phyloP scores from a whole-genome alignment of 2,888 invertebrate species.

The Asteroscopus sphinx region DNA sequence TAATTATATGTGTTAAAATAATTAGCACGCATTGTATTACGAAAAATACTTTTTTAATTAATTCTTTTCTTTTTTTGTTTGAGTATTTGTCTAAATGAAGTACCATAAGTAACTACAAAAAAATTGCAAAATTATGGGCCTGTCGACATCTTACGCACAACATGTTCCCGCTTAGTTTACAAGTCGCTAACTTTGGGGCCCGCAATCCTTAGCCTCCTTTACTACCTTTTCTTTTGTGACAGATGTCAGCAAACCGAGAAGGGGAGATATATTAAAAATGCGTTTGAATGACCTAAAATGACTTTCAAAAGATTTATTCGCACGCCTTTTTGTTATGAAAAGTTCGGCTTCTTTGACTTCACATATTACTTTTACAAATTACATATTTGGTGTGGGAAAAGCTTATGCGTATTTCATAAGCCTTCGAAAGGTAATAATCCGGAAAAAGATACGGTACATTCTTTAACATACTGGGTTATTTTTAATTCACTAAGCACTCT shows the following conservation, averaged over 20 bases:
- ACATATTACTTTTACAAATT: conserved; percentile 47
- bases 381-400: conserved; percentile 21
- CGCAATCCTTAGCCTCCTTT: conserved; percentile 57
- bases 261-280: conserved; percentile 78
- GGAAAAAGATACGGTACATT: too few relatives aligned
- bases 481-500: too few relatives aligned
- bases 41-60: too few relatives aligned
- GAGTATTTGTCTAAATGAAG: too few relatives aligned
- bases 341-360: conserved; percentile 39
- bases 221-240: conserved; percentile 75
- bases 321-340: conserved; percentile 43
- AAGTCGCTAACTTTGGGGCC: conserved; percentile 54
- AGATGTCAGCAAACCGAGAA: conserved; percentile 75
- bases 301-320: conserved; percentile 57
- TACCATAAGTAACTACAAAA: too few relatives aligned
- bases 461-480: too few relatives aligned
- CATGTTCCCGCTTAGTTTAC: conserved; percentile 13
- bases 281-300: conserved; percentile 74
- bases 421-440: conserved; percentile 9
- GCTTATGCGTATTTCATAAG: neutral
- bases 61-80: too few relatives aligned
- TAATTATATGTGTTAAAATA: too few relatives aligned
- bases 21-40: too few relatives aligned
- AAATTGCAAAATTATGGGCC: neutral
- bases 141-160: conserved; percentile 1